Base-by-base conservation (phyloP, 2,113 vertebrate genomes). In the Astur gentilis region DNA sequence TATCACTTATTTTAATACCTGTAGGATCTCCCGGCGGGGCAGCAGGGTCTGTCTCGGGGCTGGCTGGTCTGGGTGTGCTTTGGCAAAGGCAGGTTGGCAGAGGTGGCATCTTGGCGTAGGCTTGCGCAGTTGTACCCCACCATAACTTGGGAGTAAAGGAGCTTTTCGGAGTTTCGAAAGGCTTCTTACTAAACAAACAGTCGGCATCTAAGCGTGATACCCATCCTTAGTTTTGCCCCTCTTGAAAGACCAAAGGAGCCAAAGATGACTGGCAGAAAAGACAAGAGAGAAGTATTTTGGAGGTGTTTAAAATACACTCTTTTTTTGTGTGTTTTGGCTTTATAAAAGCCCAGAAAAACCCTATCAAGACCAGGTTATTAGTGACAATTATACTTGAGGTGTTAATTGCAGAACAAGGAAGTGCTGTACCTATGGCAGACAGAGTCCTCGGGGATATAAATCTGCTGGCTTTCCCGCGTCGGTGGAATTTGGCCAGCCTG, bases 361-460 rank as follows among this genome's bases (percentile, higher is more conserved):
- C 67, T 92, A 95, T 95, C 96, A 97, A 89, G 96, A 95, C 86
- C 69, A 78, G 60, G 54, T 92, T 92, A 95, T 97, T 98, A 93
- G 83, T 97, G 96, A 96, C 93, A 95, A 92, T 94, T 96, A 89
- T 86, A 96, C 97, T 98, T 96, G 97, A 98, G 97, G 97, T 98
- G 98, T 97, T 97, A 97, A 94, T 98, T 97, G 97, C 96, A 97
- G 97, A 98, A 94, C 97, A 97, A 97, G 98, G 97, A 98, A 98
- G 98, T 97, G 98, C 98, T 97, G 97, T 98, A 97, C 95, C 96
- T 96, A 66, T 91, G 83, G 73, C 80, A 96, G 82, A 38, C 49
- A 0, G 3, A 95, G 89, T 93, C 91, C 94, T 89, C 11, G 0
- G 81, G 94, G 93, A 45, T 95, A 80, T 88, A 62, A 91, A 86